phyloP scores from a whole-genome alignment of 64 coral and sea anemone genomes.

The Platygyra sinensis region DNA sequence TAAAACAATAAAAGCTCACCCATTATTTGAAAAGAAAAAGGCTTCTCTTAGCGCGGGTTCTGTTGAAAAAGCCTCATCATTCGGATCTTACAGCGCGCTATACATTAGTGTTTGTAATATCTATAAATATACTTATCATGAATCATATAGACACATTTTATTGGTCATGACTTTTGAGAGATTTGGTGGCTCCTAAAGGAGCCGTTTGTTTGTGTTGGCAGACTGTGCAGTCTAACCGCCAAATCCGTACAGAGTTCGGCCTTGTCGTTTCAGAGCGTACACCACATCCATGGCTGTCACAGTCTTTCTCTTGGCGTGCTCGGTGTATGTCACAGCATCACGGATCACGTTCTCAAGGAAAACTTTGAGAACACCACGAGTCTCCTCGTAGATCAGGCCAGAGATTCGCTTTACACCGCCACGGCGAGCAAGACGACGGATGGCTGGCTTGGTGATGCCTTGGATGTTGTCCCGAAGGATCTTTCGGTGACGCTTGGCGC shows the following conservation, averaged over 20 bases:
- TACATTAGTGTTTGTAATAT: too few species aligned
- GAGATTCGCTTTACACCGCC: conserved; percentile 81
- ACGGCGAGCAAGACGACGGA: conserved; percentile 76
- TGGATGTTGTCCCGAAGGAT: conserved; percentile 83
- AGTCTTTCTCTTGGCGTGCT: conserved; percentile 54
- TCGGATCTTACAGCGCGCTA: too few species aligned
- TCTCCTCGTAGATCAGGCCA: conserved; percentile 81
- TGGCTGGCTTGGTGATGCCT: conserved; percentile 75
- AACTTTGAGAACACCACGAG: conserved; percentile 35
- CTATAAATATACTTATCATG: too few species aligned
- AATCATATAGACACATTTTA: neutral
- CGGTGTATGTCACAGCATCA: conserved; percentile 47
- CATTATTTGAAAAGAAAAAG: too few species aligned
- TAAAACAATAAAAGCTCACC: too few species aligned
- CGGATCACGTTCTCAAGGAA: conserved; percentile 51
- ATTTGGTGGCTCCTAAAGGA: conserved; percentile 1
- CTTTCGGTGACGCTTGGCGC: conserved; percentile 84
- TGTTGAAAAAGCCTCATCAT: too few species aligned
- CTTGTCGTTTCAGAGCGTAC: too few species aligned
- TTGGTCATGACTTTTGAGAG: neutral
- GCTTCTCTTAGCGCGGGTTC: too few species aligned
- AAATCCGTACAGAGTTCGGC: too few species aligned
- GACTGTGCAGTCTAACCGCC: too few species aligned
- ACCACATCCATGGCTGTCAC: conserved; percentile 40
- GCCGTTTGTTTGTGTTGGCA: too few species aligned